phyloP scores from a whole-genome alignment of 2,888 invertebrate species.

The Cryptosula pallasiana region DNA sequence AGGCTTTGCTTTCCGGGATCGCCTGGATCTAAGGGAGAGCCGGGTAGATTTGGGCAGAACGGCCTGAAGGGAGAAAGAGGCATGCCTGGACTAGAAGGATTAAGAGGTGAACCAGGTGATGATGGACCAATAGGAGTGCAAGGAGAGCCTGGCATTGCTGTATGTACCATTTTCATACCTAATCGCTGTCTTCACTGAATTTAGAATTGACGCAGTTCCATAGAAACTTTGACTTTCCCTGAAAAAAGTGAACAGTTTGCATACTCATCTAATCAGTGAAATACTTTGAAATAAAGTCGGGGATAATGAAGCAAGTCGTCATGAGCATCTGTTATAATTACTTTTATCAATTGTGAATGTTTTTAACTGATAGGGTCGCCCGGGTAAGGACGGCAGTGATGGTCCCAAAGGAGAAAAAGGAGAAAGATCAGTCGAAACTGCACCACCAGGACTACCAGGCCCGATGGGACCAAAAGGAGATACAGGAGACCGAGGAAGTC shows the following conservation, averaged over 20 bases:
- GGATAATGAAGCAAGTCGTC: too few relatives aligned
- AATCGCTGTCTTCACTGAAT: too few relatives aligned
- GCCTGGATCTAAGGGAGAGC: constrained; percentile 22
- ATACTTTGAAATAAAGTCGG: too few relatives aligned
- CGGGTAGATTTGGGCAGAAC: neutral
- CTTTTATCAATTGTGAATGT: neutral
- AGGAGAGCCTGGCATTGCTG: neutral
- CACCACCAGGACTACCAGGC: neutral
- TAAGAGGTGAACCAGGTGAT: constrained; percentile 27
- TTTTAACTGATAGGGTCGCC: neutral
- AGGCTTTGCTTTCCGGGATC: constrained; percentile 13
- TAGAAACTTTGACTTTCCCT: too few relatives aligned
- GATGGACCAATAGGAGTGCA: constrained; percentile 6
- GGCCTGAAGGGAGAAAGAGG: constrained; percentile 22
- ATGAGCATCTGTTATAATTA: too few relatives aligned
- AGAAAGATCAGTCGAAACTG: neutral
- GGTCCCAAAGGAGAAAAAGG: constrained; percentile 1
- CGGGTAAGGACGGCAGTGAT: constrained; percentile 9
- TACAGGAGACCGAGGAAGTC: neutral
- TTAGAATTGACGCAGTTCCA: too few relatives aligned
- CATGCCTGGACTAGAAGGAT: constrained; percentile 6
- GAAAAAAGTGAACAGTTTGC: too few relatives aligned
- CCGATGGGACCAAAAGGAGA: neutral
- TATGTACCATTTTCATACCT: too few relatives aligned
- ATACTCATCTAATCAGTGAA: too few relatives aligned